Base-by-base conservation (phyloP, 2,797 vertebrate genomes). In the Epinephelus awoara region DNA sequence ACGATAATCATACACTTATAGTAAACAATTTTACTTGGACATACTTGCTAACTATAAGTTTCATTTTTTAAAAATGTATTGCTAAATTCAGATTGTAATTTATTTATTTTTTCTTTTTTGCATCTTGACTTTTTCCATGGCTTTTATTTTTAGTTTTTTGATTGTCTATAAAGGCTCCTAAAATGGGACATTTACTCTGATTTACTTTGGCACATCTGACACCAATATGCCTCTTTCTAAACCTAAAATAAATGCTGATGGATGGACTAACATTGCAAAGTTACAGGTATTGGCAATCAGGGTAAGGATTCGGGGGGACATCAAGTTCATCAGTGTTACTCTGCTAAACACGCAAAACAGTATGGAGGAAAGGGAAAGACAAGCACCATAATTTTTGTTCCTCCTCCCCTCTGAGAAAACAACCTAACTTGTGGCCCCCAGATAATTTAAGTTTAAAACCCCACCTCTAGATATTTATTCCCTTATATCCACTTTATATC, bases 401-500 rank as follows among this genome's bases (percentile, higher is more conserved):
- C 15, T 19, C 10, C 23, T 34, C 44, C 52, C 51, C 11, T 14
- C 3, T 2, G 40, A 64, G 38, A 21, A 69, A 65, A 59, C 25
- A 75, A 56, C 64, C 50, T 62, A 52, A 46, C 49, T 11, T 6
- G 0, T 44, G 59, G 58, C 62, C 52, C 59, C 23, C n/a, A 59
- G 62, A 52, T 77, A 67, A 83, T 85, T 72, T 55, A 38, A 67
- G 54, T 76, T 61, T 64, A 40, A 83, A 57, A 38, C 65, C 73
- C 66, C 25, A 69, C 19, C 66, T 61, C 19, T 29, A 21, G 56
- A 54, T 70, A 47, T 69, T 75, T 57, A 66, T 70, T 84, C 34
- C 44, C 59, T 88, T 62, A 66, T 61, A 85, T 72, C 61, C 76
- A 72, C 77, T 82, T 85, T 79, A 83, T 78, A 71, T 85, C 69